phyloP scores from a whole-genome alignment of 1,140 invertebrate genomes.

The Zaprionus lachaisei region DNA sequence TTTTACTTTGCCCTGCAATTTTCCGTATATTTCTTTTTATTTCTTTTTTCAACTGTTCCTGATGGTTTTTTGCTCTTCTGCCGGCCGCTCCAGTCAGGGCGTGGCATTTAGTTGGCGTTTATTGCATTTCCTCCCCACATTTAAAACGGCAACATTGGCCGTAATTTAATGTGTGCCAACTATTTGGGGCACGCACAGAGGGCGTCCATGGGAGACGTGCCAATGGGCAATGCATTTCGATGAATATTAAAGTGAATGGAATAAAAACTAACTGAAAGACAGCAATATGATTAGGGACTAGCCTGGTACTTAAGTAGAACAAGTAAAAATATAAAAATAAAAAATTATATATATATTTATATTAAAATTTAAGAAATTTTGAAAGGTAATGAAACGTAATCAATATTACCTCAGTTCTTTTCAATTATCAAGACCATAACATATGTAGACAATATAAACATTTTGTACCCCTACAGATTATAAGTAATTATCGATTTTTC shows the following conservation, averaged over 20 bases:
- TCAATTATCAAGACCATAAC: too few relatives aligned
- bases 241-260: not conserved
- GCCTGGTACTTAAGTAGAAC: too few relatives aligned
- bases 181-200: conserved; percentile 60
- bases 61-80: conserved; percentile 39
- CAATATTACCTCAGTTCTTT: too few relatives aligned
- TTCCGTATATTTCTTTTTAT: conserved; percentile 29
- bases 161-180: conserved; percentile 68
- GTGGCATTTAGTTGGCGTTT: conserved; percentile 67
- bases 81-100: conserved; percentile 5
- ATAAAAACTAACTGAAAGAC: not conserved
- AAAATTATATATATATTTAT: too few relatives aligned
- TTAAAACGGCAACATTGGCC: conserved; percentile 53
- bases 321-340: too few relatives aligned
- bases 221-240: conserved; percentile 35
- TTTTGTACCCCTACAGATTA: too few relatives aligned
- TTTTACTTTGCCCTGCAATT: conserved; percentile 63
- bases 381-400: too few relatives aligned
- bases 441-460: too few relatives aligned
- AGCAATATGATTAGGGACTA: not conserved
- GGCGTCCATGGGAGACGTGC: conserved; percentile 14
- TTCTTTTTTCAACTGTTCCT: conserved; percentile 7
- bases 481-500: too few relatives aligned
- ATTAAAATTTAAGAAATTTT: too few relatives aligned
- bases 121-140: conserved; percentile 65